Percentiles rank a stretch among this genome's conserved stretches.
Evolutionary conservation across 2,888 invertebrate species (phyloP).

Genomic region (Euspilapteryx auroguttella): DNA sequence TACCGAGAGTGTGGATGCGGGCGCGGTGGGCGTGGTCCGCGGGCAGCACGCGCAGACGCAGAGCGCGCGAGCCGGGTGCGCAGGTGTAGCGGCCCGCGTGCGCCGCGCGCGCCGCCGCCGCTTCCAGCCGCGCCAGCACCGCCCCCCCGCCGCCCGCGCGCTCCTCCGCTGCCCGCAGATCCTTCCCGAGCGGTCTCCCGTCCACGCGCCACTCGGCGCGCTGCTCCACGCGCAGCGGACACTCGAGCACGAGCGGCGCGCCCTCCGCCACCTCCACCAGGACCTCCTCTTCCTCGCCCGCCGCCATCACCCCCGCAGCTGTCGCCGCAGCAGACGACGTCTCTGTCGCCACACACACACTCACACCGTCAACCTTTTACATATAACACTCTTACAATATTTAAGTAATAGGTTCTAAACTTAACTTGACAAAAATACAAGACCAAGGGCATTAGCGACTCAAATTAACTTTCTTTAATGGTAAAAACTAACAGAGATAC

Average conservation of each 20-base stretch:
- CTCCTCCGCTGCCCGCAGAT: slow-evolving; percentile 7
- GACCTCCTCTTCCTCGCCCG: slow-evolving; percentile 12
- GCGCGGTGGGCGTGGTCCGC: slow-evolving; percentile 9
- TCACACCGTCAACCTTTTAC: slow-evolving; percentile 4
- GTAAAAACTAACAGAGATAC: too few species aligned
- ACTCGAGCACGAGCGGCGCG: slow-evolving; percentile 35
- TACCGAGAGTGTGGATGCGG: too few species aligned
- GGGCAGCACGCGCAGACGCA: slow-evolving; percentile 24
- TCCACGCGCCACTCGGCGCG: slow-evolving; percentile 20
- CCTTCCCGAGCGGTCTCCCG: slow-evolving; percentile 15
- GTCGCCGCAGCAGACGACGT: slow-evolving; percentile 1
- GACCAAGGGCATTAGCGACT: too few species aligned
- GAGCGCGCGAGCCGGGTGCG: slow-evolving; percentile 11
- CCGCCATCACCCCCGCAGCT: slow-evolving; percentile 7
- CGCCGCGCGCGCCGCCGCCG: slow-evolving; percentile 17
- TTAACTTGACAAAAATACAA: too few species aligned
- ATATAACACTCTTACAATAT: too few species aligned
- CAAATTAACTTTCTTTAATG: too few species aligned
- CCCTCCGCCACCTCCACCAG: slow-evolving; percentile 25
- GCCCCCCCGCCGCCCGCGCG: slow-evolving; percentile 6
- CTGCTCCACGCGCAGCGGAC: slow-evolving; percentile 21
- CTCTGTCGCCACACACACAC: slow-evolving; percentile 1
- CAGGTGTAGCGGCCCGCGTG: slow-evolving; percentile 33
- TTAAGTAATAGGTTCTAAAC: too few species aligned
- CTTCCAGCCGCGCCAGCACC: slow-evolving; percentile 12